A percentile compares a stretch with the other conserved stretches of the same genome.
Evolutionary conservation across 2,113 vertebrate species (phyloP).

Genomic region (Ammodytes marinus): DNA sequence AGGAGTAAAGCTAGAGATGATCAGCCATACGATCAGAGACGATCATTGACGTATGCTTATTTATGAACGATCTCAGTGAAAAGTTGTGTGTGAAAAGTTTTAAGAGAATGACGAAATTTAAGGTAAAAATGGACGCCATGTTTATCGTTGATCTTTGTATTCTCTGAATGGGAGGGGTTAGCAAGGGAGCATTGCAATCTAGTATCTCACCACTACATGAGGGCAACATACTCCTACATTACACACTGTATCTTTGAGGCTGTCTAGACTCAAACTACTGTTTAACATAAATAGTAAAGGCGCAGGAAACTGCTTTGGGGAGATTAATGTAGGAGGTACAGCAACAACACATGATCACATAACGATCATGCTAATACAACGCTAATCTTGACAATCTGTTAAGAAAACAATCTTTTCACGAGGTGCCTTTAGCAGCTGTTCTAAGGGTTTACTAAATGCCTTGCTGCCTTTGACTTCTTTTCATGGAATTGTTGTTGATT

Average conservation of each 20-base stretch:
- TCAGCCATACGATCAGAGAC: conserved; percentile 13
- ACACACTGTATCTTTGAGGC: too few species aligned
- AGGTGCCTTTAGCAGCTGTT: background rate
- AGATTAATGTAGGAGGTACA: background rate
- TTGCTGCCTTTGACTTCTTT: background rate
- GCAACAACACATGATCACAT: background rate
- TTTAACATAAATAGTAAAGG: background rate
- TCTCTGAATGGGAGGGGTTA: too few species aligned
- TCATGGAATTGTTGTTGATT: background rate
- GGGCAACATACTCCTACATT: too few species aligned
- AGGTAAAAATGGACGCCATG: too few species aligned
- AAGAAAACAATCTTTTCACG: background rate
- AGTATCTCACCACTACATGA: too few species aligned
- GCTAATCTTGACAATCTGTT: background rate
- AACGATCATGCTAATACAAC: background rate
- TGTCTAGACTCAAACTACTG: background rate
- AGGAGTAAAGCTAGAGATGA: conserved; percentile 10
- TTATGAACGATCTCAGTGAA: background rate
- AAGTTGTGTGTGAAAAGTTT: background rate
- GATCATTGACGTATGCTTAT: conserved; percentile 2
- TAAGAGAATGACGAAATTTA: too few species aligned
- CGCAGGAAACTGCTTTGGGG: background rate
- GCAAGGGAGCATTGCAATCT: too few species aligned
- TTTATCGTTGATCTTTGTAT: too few species aligned
- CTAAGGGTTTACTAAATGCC: background rate